phyloP scores from a whole-genome alignment of 2,797 vertebrate genomes.

The Prionace glauca region DNA sequence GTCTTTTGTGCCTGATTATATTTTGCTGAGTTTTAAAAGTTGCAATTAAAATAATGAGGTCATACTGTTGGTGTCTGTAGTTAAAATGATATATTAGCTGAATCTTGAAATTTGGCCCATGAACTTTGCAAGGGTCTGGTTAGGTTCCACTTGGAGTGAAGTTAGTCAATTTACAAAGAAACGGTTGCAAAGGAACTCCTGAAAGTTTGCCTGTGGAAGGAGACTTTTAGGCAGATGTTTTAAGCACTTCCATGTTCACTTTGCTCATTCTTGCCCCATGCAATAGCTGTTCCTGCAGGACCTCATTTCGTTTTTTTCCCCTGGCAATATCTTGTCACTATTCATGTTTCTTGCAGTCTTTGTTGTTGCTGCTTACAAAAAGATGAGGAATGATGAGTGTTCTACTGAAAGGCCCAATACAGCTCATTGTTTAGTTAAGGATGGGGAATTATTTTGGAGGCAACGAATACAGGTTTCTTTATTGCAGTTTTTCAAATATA shows the following conservation, averaged over 20 bases:
- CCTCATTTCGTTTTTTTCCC: neutral
- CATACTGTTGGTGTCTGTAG: neutral
- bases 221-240: neutral
- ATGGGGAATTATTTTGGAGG: neutral
- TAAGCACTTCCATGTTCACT: neutral
- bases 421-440: neutral
- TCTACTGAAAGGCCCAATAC: neutral
- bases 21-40: too few relatives aligned
- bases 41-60: neutral
- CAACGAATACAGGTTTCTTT: neutral
- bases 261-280: too few relatives aligned
- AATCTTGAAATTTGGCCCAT: neutral
- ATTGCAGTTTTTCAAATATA: neutral
- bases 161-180: neutral
- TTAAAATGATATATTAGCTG: neutral
- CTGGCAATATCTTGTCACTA: neutral
- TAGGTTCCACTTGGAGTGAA: neutral
- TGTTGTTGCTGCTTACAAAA: neutral
- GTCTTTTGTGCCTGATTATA: too few relatives aligned
- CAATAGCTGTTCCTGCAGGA: too few relatives aligned
- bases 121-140: neutral
- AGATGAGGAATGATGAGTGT: neutral
- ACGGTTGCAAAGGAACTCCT: too few relatives aligned
- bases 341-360: neutral
- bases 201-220: neutral